A percentile compares a stretch with the other conserved stretches of the same genome.
Evolutionary conservation across 2,797 vertebrate species (phyloP).

Genomic region (Crocidura indochinensis): DNA sequence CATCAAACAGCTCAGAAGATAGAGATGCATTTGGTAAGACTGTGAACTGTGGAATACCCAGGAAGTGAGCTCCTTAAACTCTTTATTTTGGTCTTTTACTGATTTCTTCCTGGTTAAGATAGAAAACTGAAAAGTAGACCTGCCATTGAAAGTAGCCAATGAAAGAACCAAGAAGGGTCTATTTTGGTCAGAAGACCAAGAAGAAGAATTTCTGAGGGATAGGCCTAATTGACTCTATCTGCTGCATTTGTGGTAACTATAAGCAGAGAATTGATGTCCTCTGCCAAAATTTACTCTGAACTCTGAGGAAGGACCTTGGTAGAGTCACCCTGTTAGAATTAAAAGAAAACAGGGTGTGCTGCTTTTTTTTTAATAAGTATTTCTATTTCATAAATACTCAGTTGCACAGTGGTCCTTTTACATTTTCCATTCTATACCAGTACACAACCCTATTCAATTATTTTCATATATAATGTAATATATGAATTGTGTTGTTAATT

Average conservation of each 20-base stretch:
- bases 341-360: too few species aligned
- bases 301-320: too few species aligned
- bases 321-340: too few species aligned
- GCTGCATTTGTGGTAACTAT: not conserved
- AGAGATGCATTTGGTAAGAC: not conserved
- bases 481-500: too few species aligned
- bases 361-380: fast-evolving
- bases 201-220: not conserved
- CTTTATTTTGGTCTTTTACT: not conserved
- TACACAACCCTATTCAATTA: not conserved
- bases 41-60: not conserved
- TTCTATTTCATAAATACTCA: too few species aligned
- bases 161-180: not conserved
- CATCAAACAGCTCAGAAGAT: not conserved
- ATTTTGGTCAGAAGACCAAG: not conserved
- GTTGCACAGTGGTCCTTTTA: not conserved
- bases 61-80: not conserved
- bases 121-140: not conserved
- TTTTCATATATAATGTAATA: too few species aligned
- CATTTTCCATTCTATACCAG: too few species aligned
- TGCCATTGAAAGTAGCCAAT: not conserved
- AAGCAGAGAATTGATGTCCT: not conserved
- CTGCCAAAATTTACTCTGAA: not conserved
- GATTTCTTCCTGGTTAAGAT: not conserved
- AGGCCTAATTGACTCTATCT: not conserved